Conservation (phyloP, 2,113 vertebrate genomes). For the Peromyscus californicus region DNA sequence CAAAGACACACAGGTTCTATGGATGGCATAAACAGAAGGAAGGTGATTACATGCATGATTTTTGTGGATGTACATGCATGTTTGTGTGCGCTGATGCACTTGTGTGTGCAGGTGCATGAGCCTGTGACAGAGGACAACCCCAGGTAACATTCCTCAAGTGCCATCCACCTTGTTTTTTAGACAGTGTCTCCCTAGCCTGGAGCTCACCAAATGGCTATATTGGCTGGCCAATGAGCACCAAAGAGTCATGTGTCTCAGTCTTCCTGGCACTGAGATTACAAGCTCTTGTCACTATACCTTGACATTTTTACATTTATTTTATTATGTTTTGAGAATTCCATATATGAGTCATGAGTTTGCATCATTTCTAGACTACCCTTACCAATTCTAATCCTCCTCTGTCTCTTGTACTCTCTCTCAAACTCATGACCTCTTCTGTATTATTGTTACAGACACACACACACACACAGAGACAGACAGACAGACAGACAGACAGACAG, state of each 20-base stretch:
- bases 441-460: neutral
- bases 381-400: neutral
- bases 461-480: neutral
- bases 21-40: neutral
- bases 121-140: neutral
- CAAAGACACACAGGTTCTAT: neutral
- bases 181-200: too few species aligned
- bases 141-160: neutral
- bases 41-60: neutral
- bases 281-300: neutral
- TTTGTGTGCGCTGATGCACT: neutral
- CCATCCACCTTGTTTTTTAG: neutral
- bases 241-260: neutral
- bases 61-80: neutral
- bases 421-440: neutral
- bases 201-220: neutral
- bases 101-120: neutral
- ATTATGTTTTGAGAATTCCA: neutral
- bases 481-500: neutral
- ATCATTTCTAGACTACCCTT: neutral
- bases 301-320: neutral
- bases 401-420: neutral
- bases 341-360: neutral
- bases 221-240: neutral
- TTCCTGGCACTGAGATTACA: neutral